Base-by-base conservation (phyloP, 2,888 invertebrate genomes). In the Macrophya alboannulata region DNA sequence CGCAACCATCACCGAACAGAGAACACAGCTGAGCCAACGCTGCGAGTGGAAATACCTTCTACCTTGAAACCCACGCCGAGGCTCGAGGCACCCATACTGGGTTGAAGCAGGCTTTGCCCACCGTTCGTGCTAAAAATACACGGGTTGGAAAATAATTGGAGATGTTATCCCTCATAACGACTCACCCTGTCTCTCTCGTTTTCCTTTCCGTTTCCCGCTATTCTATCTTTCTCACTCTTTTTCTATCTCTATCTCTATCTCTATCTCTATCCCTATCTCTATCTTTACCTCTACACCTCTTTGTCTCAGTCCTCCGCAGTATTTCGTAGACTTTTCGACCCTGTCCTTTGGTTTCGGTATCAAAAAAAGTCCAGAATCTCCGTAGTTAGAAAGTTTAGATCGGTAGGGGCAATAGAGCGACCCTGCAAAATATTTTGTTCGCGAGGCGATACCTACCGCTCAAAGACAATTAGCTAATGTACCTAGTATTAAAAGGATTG, bases 11-110 rank as follows among this genome's bases (percentile, higher is more conserved):
- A 86, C 89, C 89, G 88, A 90, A 91, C 92, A 92, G 92, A 92
- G 93, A 92, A 92, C 92, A 93, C 93, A 93, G 93, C 93, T 93
- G 93, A 93, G 93, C 93, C 93, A 92, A 93, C 92, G 91, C 90
- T 86, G 86, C 74, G 86, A 88, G 90, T 91, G 89, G 91, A 91
- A 91, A 91, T 91, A 90, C 92, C 91, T 92, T 92, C 91, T 90
- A 91, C 90, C 90, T 92, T 91, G 89, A 87, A 90, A 59, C 83
- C 83, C 83, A 83, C 68, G 71, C 48, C 83, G 71, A 83, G 83
- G 83, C 83, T 83, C 83, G 83, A 83, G 83, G 83, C 83, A 65
- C 83, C 71, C 65, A 65, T 71, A 83, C 81, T 76, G 87, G 86
- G 86, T 87, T 68, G 74, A 84, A 84, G 85, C 84, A 85, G 86